These are phyloP conservation scores for Eupithecia exiguata DNA, from an alignment of 2,888 invertebrate genomes.

Conservation along the genomic window DNA sequence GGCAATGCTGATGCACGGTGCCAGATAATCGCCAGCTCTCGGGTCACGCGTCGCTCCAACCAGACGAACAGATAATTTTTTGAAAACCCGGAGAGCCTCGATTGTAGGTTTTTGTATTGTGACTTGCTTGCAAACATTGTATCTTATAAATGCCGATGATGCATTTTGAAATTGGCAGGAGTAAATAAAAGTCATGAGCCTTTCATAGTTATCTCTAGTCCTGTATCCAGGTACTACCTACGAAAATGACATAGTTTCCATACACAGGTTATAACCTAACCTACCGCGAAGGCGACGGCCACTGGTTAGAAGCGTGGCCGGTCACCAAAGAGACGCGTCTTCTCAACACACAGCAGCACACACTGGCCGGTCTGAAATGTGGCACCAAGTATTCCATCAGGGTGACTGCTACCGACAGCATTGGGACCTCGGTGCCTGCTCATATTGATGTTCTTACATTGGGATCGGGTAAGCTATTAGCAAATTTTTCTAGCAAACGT, in stretches of 20 bases:
- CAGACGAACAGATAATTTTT: too few relatives aligned
- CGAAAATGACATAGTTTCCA: not conserved
- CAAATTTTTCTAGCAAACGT: not conserved
- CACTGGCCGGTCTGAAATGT: slow-evolving; percentile 89
- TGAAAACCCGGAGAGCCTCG: too few relatives aligned
- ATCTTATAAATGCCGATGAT: too few relatives aligned
- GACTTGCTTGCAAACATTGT: too few relatives aligned
- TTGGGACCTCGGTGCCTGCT: slow-evolving; percentile 90
- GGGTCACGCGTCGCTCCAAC: too few relatives aligned
- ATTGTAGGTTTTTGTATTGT: too few relatives aligned
- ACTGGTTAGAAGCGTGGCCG: slow-evolving; percentile 85
- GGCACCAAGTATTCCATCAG: slow-evolving; percentile 92
- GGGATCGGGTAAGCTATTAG: not conserved
- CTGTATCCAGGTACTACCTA: not conserved
- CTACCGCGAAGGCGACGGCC: slow-evolving; percentile 78
- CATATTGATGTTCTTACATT: slow-evolving; percentile 84
- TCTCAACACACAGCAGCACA: slow-evolving; percentile 84
- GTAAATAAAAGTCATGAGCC: too few relatives aligned
- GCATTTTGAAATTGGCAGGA: too few relatives aligned
- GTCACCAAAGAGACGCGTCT: slow-evolving; percentile 82
- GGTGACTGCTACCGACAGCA: slow-evolving; percentile 90
- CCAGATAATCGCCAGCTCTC: too few relatives aligned
- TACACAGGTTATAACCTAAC: slow-evolving; percentile 77
- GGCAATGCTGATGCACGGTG: too few relatives aligned
- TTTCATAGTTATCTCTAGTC: too few relatives aligned